Percentiles rank a stretch among this genome's conserved stretches.
Conservation (phyloP, 1,140 invertebrate genomes). For the Helicoverpa armigera region DNA sequence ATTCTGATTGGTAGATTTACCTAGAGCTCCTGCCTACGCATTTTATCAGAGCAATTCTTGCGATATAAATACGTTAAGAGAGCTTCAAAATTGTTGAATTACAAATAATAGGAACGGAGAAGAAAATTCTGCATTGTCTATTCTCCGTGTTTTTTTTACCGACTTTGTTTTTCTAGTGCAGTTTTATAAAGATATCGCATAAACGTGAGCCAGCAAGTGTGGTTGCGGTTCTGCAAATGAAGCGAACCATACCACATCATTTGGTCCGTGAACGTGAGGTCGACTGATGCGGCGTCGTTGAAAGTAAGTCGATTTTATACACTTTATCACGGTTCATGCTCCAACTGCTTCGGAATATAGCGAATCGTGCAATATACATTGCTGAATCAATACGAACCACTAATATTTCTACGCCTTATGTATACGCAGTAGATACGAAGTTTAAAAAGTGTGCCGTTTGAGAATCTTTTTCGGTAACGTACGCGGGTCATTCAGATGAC, state of each 20-base stretch:
- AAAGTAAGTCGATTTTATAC: conserved; percentile 61
- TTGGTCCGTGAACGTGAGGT: conserved; percentile 58
- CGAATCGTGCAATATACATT: conserved; percentile 22
- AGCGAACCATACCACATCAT: conserved; percentile 58
- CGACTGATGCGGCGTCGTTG: conserved; percentile 57
- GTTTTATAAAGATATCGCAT: conserved; percentile 9
- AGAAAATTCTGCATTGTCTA: no score
- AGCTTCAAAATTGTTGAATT: no score
- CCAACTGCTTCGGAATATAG: conserved; percentile 14
- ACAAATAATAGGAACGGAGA: no score
- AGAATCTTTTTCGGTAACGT: conserved; percentile 28
- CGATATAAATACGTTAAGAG: no score
- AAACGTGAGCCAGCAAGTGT: conserved; percentile 29
- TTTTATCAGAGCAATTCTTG: no score
- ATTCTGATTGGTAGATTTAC: no score
- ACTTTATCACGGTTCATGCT: conserved; percentile 47
- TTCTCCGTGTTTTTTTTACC: no score
- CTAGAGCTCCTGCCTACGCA: no score
- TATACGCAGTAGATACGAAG: not conserved
- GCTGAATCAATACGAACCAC: conserved; percentile 24
- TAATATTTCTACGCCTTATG: not conserved
- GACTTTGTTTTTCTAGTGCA: not conserved
- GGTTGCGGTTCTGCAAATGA: conserved; percentile 58
- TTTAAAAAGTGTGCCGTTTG: conserved; percentile 45
- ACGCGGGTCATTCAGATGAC: conserved; percentile 46